Evolutionary conservation across 2,797 vertebrate genomes (phyloP).

Genomic region (Oryzias dopingdopingensis): DNA sequence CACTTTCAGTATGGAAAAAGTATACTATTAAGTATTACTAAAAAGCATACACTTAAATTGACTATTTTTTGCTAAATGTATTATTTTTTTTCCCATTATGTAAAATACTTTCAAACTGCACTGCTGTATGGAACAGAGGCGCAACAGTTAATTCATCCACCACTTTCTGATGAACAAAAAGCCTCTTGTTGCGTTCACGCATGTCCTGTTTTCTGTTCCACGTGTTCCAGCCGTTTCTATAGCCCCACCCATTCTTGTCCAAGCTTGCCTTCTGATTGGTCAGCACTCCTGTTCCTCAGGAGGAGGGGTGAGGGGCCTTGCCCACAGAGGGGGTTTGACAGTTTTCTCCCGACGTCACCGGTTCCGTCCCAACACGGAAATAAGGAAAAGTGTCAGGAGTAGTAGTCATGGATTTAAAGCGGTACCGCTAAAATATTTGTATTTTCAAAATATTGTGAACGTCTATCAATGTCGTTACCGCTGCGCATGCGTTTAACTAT

Average conservation of each 20-base stretch:
- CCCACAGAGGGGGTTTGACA: slow-evolving; percentile 23
- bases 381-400: slow-evolving; percentile 24
- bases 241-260: slow-evolving; percentile 38
- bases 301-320: fast-evolving
- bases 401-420: slow-evolving; percentile 37
- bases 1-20: no score
- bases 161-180: slow-evolving; percentile 64
- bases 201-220: slow-evolving; percentile 61
- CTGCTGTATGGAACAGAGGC: not conserved
- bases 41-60: no score
- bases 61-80: no score
- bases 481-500: not conserved
- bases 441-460: no score
- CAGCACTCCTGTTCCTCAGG: slow-evolving; percentile 25
- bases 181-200: slow-evolving; percentile 30
- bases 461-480: not conserved
- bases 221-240: slow-evolving; percentile 75
- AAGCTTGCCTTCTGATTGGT: slow-evolving; percentile 50
- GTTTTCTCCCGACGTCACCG: slow-evolving; percentile 46
- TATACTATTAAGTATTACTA: no score
- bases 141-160: slow-evolving; percentile 48
- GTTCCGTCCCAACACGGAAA: slow-evolving; percentile 80
- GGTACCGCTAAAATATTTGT: no score
- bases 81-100: no score
- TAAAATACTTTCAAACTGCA: slow-evolving; percentile 2